Evolutionary conservation across 2,797 vertebrate species (phyloP).

Genomic region (Synaphobranchus kaupii): DNA sequence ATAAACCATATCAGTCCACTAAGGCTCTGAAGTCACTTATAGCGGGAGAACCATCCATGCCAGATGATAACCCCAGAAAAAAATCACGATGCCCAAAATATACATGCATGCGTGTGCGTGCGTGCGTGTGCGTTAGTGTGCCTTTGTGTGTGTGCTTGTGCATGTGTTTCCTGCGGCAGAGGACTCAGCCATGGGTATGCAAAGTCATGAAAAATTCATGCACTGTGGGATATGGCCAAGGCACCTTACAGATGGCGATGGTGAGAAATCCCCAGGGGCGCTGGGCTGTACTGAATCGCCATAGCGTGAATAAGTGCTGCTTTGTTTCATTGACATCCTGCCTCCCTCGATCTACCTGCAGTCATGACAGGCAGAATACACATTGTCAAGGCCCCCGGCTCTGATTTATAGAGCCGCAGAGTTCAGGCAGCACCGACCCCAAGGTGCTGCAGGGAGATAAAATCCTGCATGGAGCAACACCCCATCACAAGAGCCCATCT

Average conservation of each 20-base stretch:
- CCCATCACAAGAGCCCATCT: slow-evolving; percentile 41
- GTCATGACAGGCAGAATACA: slow-evolving; percentile 54
- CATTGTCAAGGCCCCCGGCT: slow-evolving; percentile 47
- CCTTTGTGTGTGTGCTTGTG: slow-evolving; percentile 19
- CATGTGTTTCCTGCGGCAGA: slow-evolving; percentile 72
- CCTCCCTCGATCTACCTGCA: slow-evolving; percentile 54
- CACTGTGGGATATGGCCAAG: slow-evolving; percentile 74
- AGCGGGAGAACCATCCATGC: too few species aligned
- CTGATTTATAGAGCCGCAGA: slow-evolving; percentile 61
- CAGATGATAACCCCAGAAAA: too few species aligned
- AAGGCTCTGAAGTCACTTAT: too few species aligned
- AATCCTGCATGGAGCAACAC: slow-evolving; percentile 50
- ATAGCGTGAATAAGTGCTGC: slow-evolving; percentile 76
- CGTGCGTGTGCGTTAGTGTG: background rate
- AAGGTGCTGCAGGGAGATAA: slow-evolving; percentile 63
- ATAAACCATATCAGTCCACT: background rate
- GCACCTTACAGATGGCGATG: slow-evolving; percentile 78
- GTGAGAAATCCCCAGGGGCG: slow-evolving; percentile 78
- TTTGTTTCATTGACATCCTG: slow-evolving; percentile 79
- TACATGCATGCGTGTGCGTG: background rate
- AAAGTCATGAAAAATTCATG: slow-evolving; percentile 89
- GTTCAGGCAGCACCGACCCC: slow-evolving; percentile 52
- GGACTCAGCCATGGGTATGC: slow-evolving; percentile 74
- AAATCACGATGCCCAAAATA: too few species aligned
- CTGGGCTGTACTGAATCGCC: slow-evolving; percentile 79